Conservation (phyloP, 2,888 invertebrate genomes). For the Bombylius major region DNA sequence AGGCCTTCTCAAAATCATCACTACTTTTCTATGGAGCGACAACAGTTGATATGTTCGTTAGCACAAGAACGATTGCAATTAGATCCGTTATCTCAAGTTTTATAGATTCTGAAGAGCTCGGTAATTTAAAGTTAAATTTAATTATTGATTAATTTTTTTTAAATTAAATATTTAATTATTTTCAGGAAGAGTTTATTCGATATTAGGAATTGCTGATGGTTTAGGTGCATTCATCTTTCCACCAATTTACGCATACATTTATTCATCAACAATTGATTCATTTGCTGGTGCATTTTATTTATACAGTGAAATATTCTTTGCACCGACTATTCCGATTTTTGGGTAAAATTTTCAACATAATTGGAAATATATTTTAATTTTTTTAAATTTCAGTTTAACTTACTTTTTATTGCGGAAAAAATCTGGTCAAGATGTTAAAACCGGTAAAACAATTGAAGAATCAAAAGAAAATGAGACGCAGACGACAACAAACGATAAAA, state of each 20-base stretch:
- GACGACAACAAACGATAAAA: neutral
- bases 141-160: no score
- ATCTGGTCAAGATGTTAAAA: neutral
- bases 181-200: slow-evolving; percentile 18
- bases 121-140: slow-evolving; percentile 17
- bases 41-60: slow-evolving; percentile 31
- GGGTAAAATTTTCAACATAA: slow-evolving; percentile 13
- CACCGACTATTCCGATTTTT: slow-evolving; percentile 33
- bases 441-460: neutral
- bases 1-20: slow-evolving; percentile 29
- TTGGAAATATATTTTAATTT: no score
- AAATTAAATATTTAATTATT: no score
- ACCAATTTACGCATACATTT: slow-evolving; percentile 30
- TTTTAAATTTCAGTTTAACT: neutral
- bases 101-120: slow-evolving; percentile 31
- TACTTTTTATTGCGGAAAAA: neutral
- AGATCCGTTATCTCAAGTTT: slow-evolving; percentile 33
- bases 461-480: neutral
- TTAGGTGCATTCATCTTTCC: slow-evolving; percentile 32
- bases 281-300: slow-evolving; percentile 35
- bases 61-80: slow-evolving; percentile 31
- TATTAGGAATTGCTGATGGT: slow-evolving; percentile 34
- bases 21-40: slow-evolving; percentile 29
- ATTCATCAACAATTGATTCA: slow-evolving; percentile 25
- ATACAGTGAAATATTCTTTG: slow-evolving; percentile 31